Percentiles rank a stretch among this genome's conserved stretches.
phyloP scores from a whole-genome alignment of 2,888 invertebrate genomes.

The Rhaphigaster nebulosa region DNA sequence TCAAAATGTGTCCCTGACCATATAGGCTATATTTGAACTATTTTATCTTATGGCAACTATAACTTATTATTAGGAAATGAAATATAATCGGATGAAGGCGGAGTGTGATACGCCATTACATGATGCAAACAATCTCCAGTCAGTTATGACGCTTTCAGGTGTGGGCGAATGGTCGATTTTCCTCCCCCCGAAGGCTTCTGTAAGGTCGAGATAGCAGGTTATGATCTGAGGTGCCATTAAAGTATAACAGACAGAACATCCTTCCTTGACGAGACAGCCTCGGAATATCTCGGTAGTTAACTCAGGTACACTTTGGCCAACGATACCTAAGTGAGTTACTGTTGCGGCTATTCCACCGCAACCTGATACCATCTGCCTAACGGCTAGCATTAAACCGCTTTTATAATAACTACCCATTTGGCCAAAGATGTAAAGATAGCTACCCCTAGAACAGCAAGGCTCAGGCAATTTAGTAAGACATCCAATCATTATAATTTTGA shows the following conservation, averaged over 20 bases:
- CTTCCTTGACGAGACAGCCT: not conserved
- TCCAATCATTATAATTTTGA: not conserved
- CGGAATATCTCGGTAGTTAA: not conserved
- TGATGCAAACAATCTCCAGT: too few species aligned
- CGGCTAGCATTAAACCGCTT: not conserved
- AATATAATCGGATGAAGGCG: too few species aligned
- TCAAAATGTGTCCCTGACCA: too few species aligned
- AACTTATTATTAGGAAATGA: too few species aligned
- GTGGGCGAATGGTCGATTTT: too few species aligned
- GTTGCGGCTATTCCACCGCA: not conserved
- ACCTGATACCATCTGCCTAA: not conserved
- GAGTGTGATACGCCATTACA: too few species aligned
- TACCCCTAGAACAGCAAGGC: not conserved
- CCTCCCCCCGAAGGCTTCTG: too few species aligned
- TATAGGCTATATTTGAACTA: too few species aligned
- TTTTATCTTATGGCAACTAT: too few species aligned
- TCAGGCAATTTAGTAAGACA: not conserved
- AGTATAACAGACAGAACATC: not conserved
- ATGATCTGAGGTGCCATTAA: not conserved
- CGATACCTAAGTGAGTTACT: slow-evolving; percentile 8
- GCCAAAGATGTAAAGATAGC: not conserved
- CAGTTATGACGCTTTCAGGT: too few species aligned
- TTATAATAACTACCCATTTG: not conserved
- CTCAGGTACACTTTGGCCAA: not conserved
- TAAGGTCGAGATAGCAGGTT: not conserved